Evolutionary conservation across 2,888 invertebrate genomes (phyloP), one percentile per base, ranked within the genome.

Genomic region (Trimorus sp.): DNA sequence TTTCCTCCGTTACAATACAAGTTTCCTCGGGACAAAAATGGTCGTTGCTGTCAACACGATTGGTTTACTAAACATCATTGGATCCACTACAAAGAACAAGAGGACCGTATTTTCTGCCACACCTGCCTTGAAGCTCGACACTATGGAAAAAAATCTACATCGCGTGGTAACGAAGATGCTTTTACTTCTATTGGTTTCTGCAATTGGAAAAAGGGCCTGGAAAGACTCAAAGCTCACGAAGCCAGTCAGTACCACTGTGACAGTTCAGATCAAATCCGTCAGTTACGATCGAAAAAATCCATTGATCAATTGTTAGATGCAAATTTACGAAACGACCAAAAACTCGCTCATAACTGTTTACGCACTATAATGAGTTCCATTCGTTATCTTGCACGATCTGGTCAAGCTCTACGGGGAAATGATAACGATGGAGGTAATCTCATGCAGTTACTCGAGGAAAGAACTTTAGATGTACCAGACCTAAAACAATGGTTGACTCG

Each of bases 401-500:
- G 45, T 12, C 45, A 45, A 45, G 45, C 45, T 45, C n/a, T 45
- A 12, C 45, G n/a, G n/a, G 45, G 45, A n/a, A 9, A 12, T 45
- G n/a, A 45, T 12, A 45, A n/a, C 45, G 45, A 45, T 45, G 45
- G n/a, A 45, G 45, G 45, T 12, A 45, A 45, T 45, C n/a, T 45
- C 11, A 45, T 45, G 11, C 11, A 45, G 9, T 45, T 45, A 36
- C 11, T 56, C n/a, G 9, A 56, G 11, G 54, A 56, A 56, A 26
- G 54, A 12, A 16, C 11, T 36, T 56, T 36, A 26, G 54, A 56
- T 36, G 54, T 56, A 36, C 54, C 54, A 26, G 54, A 8, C 26
- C 36, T 56, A 8, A 16, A 9, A 9, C 12, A 26, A 12, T 56
- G 54, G 54, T 12, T 56, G 26, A 56, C 26, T 9, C 26, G n/a